Evolutionary conservation across 2,797 vertebrate genomes (phyloP), one percentile per base, ranked within the genome.

Genomic region (Pipistrellus kuhlii): DNA sequence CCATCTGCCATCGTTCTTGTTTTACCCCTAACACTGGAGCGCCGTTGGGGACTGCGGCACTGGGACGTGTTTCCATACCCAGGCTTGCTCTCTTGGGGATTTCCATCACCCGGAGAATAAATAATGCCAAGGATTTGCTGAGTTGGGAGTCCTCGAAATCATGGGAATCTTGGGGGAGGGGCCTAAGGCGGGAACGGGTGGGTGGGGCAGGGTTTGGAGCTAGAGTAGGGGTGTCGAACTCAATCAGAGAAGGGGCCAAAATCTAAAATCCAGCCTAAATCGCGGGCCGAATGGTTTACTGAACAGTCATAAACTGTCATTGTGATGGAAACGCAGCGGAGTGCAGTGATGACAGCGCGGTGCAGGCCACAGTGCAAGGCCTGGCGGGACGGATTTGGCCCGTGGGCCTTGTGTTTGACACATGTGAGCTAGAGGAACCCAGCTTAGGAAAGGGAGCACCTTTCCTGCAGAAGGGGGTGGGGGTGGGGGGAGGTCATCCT

Each of bases 1-100:
- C 96, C 96, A 95, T 96, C 98, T 97, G 94, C 97, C 93, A 41
- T 95, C 85, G 95, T 6, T 59, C 57, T 14, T 96, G 97, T 98
- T 96, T 97, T 94, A 96, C 95, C 96, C 97, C 96, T 96, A 92
- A 97, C 94, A 90, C 96, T 84, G 87, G n/a, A 38, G 85, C 83
- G 9, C 92, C 91, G 96, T 84, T 85, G 96, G 95, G 95, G 95
- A 88, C 81, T 85, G 85, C 2, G 94, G 93, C 94, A 35, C 76
- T 64, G 89, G 94, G 95, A 62, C 53, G 1, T 55, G 96, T 97
- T 97, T 94, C 88, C 96, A 88, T 95, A 38, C 96, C 96, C 80
- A 78, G 94, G 66, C 21, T 14, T 83, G 90, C 91, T 95, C 93
- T 95, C 94, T 88, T 57, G 94, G 95, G 93, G 90, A 94, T 93